Base-by-base conservation (phyloP, 30 jellyfish, hydroid and myxozoan species). In the Pelagia noctiluca region DNA sequence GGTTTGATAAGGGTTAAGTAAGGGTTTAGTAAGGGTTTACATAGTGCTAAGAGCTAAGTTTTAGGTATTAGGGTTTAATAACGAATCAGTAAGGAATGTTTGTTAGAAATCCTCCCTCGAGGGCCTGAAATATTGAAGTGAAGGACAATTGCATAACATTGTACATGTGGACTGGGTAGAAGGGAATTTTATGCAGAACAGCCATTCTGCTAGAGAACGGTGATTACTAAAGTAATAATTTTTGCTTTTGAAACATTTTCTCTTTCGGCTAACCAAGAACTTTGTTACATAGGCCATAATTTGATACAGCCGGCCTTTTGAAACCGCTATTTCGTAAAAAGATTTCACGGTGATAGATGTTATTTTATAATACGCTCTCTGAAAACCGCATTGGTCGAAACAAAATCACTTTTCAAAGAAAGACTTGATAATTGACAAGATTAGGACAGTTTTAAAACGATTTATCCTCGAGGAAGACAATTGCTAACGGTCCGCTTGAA, bases 261-360 rank as follows among this genome's bases (percentile, higher is more conserved):
- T 69, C 82, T 75, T 73, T 70, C 62, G 79, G 54, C 92, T 68
- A 70, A 82, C 70, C 75, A 53, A 76, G 76, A 82, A 82, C 38
- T 28, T 69, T 85, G 23, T 31, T 48, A 86, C 92, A 68, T 57
- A 82, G 84, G 23, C 86, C 80, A 13, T 82, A 70, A 82, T 82
- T 75, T 46, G 70, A 82, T 82, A 82, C 69, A 50, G 84, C 85
- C 86, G 75, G 85, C 50, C 92, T 72, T 52, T 66, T 67, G 86
- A 82, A 82, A 82, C 75, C 78, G 70, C 74, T 82, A 68, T 70
- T 19, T 74, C 70, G 63, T 73, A 82, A 82, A 80, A 68, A 80
- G 92, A 82, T 82, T 82, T 66, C 92, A 82, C 82, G 92, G 92
- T 10, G 92, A 52, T 82, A 67, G 72, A 52, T 66, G 78, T 54